Evolutionary conservation across 1,140 invertebrate species (phyloP).

Genomic region (Subanguina moxae): DNA sequence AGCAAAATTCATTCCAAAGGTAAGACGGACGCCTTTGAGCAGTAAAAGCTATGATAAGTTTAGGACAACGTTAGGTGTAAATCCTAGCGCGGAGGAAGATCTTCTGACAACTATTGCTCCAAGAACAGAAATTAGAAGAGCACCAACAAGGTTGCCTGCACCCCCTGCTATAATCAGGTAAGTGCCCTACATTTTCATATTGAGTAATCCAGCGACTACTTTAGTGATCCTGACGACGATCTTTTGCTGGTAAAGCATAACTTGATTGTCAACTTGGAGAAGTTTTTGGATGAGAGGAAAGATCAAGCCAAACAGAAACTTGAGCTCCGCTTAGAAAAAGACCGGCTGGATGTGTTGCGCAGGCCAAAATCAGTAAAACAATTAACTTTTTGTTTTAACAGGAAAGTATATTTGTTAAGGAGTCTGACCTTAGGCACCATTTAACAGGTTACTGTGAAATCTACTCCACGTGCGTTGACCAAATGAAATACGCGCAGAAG

Average conservation of each 20-base stretch:
- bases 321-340: neutral
- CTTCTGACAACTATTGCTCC: neutral
- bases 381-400: neutral
- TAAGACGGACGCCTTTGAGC: too few relatives aligned
- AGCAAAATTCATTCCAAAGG: too few relatives aligned
- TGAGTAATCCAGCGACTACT: too few relatives aligned
- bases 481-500: neutral
- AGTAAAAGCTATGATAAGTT: neutral
- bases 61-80: constrained; percentile 1
- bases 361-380: neutral
- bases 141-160: neutral
- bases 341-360: neutral
- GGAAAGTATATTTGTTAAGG: neutral
- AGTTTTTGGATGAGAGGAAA: neutral
- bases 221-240: neutral
- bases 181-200: too few relatives aligned
- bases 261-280: neutral
- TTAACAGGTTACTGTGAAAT: neutral
- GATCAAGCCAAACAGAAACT: neutral
- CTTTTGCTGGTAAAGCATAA: neutral
- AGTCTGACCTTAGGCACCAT: neutral
- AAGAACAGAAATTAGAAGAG: neutral
- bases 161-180: neutral
- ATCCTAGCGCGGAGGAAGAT: neutral
- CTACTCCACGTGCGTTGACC: neutral